These are phyloP conservation scores for Cephus nigrinus DNA, from an alignment of 2,888 invertebrate species.

Conservation along the genomic window DNA sequence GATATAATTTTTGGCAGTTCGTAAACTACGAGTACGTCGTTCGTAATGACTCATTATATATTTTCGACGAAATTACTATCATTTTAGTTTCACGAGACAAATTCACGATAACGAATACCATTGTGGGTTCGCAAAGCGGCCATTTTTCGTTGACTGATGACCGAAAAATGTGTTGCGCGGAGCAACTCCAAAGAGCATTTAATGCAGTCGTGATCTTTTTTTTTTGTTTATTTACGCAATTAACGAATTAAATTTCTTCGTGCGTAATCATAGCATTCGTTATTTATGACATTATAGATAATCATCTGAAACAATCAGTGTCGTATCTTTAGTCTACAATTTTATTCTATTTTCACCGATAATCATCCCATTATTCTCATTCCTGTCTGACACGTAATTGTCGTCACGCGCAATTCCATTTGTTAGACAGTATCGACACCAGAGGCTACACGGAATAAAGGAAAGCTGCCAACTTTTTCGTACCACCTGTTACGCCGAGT, in stretches of 20 bases:
- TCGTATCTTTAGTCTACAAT: not conserved
- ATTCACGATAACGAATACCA: not conserved
- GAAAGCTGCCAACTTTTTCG: not conserved
- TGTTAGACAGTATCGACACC: not conserved
- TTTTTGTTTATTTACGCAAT: not conserved
- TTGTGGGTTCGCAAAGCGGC: not conserved
- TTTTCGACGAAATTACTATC: not conserved
- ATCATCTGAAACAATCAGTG: not conserved
- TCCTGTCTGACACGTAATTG: not conserved
- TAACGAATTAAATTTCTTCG: not conserved
- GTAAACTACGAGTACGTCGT: not conserved
- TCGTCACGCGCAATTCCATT: not conserved
- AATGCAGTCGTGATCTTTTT: not conserved
- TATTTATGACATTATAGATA: not conserved
- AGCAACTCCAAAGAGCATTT: not conserved
- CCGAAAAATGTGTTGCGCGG: not conserved
- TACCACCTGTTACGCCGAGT: not conserved
- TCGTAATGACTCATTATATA: not conserved
- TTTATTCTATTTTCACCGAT: not conserved
- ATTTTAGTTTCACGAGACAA: not conserved
- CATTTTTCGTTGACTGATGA: not conserved
- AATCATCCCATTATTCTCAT: not conserved
- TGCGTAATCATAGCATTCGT: not conserved
- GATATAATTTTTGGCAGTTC: not conserved
- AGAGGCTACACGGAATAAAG: not conserved